These are phyloP conservation scores for Tetramorium alpestre DNA, from an alignment of 1,140 invertebrate species.

Conservation along the genomic window DNA sequence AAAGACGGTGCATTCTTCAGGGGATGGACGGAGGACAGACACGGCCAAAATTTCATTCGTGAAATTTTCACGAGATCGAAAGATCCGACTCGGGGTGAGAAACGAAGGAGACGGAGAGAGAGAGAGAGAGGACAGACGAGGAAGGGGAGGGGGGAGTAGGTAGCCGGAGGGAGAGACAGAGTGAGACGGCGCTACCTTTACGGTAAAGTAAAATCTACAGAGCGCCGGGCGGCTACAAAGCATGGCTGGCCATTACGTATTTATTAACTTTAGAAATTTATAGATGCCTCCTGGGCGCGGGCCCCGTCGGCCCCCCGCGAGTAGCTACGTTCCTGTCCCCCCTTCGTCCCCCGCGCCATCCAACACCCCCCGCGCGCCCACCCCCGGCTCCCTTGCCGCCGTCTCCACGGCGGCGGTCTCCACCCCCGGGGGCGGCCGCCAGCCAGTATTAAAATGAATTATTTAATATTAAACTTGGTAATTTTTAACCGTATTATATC, in stretches of 20 bases:
- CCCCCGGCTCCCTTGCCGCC: slow-evolving; percentile 62
- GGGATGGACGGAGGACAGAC: slow-evolving; percentile 40
- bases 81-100: slow-evolving; percentile 51
- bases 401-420: slow-evolving; percentile 70
- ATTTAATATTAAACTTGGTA: slow-evolving; percentile 86
- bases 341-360: slow-evolving; percentile 69
- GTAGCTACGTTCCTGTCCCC: slow-evolving; percentile 70
- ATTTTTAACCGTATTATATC: slow-evolving; percentile 85
- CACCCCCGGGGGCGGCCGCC: slow-evolving; percentile 71
- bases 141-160: not conserved
- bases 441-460: slow-evolving; percentile 85
- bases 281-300: slow-evolving; percentile 85
- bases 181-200: slow-evolving; percentile 75
- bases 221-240: slow-evolving; percentile 82
- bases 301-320: slow-evolving; percentile 74
- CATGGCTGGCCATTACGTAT: slow-evolving; percentile 85
- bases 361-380: too few species aligned
- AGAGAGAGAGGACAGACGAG: not conserved
- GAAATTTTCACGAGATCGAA: slow-evolving; percentile 75
- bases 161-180: slow-evolving; percentile 55
- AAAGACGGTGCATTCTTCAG: slow-evolving; percentile 41
- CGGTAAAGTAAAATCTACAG: slow-evolving; percentile 81
- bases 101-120: not conserved
- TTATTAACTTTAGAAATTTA: slow-evolving; percentile 87
- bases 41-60: slow-evolving; percentile 72